Percentiles rank a stretch among this genome's conserved stretches.
phyloP scores from a whole-genome alignment of 1,140 invertebrate species.

The Acarapis woodi region DNA sequence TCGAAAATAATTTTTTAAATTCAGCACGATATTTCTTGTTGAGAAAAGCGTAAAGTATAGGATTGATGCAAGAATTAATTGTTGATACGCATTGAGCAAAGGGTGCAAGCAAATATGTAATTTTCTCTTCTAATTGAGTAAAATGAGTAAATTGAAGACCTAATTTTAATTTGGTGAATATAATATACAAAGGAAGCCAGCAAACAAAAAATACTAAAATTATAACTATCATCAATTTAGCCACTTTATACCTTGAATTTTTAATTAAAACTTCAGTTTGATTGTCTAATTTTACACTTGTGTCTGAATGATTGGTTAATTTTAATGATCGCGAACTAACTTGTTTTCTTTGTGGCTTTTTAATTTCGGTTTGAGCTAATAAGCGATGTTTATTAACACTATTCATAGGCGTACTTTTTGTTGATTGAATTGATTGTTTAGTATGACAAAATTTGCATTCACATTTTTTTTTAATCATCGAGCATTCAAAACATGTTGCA shows the following conservation, averaged over 20 bases:
- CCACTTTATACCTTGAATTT: slow-evolving; percentile 18
- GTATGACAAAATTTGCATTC: too few species aligned
- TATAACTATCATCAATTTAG: slow-evolving; percentile 24
- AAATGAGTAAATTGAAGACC: slow-evolving; percentile 14
- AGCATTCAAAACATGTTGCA: too few species aligned
- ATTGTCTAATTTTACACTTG: slow-evolving; percentile 7
- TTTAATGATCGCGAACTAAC: too few species aligned
- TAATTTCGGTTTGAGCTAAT: too few species aligned
- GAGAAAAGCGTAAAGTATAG: slow-evolving; percentile 86
- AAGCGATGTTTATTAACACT: too few species aligned
- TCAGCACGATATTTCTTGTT: slow-evolving; percentile 90
- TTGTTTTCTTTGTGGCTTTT: too few species aligned
- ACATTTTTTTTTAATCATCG: too few species aligned
- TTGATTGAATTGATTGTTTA: too few species aligned
- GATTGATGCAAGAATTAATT: slow-evolving; percentile 88
- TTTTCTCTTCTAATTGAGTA: slow-evolving; percentile 34
- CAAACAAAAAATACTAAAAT: slow-evolving; percentile 22
- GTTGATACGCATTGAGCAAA: slow-evolving; percentile 84
- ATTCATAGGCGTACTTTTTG: too few species aligned
- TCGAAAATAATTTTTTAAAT: too few species aligned
- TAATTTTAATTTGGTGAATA: slow-evolving; percentile 25
- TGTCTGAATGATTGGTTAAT: too few species aligned
- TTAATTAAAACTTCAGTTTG: slow-evolving; percentile 16
- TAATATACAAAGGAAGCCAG: slow-evolving; percentile 22
- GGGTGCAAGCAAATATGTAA: slow-evolving; percentile 44